Percentiles rank a stretch among this genome's conserved stretches.
phyloP scores from a whole-genome alignment of 2,888 invertebrate genomes.

The Ochropleura leucogaster region DNA sequence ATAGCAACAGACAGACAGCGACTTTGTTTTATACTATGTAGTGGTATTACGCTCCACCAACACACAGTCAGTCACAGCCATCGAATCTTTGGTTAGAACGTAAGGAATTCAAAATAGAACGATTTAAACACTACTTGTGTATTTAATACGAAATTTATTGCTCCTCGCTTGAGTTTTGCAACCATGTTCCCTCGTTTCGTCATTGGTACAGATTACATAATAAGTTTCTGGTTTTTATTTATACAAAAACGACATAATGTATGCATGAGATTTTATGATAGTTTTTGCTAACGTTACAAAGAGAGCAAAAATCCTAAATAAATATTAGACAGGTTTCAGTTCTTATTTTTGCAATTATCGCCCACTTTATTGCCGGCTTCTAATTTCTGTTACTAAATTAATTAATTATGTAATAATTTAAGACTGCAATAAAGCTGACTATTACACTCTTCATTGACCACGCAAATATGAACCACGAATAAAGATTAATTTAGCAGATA shows the following conservation, averaged over 20 bases:
- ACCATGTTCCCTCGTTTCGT: background rate
- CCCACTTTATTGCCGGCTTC: background rate
- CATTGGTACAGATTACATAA: background rate
- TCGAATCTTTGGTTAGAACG: background rate
- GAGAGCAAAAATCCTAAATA: background rate
- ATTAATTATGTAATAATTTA: background rate
- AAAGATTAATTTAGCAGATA: background rate
- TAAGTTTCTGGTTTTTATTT: background rate
- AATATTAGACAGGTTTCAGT: slow-evolving; percentile 15
- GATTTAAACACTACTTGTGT: background rate
- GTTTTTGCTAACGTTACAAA: background rate
- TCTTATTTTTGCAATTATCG: background rate
- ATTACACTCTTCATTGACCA: background rate
- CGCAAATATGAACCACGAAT: background rate
- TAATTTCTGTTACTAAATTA: background rate
- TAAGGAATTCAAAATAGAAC: background rate
- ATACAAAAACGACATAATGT: background rate
- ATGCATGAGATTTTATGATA: background rate
- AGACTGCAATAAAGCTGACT: background rate
- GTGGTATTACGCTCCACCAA: no score
- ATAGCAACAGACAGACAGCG: no score
- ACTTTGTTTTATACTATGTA: no score
- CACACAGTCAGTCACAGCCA: no score
- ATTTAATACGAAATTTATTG: background rate
- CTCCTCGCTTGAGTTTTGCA: background rate